These are phyloP conservation scores for Reticulitermes lucifugus DNA, from an alignment of 2,888 invertebrate genomes.

Conservation along the genomic window DNA sequence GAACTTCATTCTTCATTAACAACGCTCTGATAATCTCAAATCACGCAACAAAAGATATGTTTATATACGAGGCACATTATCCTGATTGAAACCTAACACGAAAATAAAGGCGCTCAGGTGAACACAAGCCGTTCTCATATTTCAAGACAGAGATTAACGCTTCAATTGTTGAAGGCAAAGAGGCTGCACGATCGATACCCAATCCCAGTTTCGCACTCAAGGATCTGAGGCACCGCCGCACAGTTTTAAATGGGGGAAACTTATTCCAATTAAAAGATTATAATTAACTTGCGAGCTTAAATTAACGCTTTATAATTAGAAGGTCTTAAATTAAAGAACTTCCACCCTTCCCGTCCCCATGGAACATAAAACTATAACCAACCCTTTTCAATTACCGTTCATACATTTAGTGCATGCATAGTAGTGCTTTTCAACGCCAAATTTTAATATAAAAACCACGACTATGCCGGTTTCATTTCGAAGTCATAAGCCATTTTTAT, in stretches of 20 bases:
- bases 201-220: not conserved
- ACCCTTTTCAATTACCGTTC: not conserved
- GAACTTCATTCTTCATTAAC: no score
- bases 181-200: not conserved
- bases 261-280: not conserved
- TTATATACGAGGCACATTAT: no score
- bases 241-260: not conserved
- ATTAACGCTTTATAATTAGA: slow-evolving; percentile 15
- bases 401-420: not conserved
- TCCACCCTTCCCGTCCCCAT: not conserved
- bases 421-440: not conserved
- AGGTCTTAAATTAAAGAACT: slow-evolving; percentile 1
- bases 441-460: slow-evolving; percentile 17
- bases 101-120: no score
- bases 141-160: not conserved
- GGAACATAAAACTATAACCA: not conserved
- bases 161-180: not conserved
- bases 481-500: slow-evolving; percentile 11
- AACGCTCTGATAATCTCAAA: no score
- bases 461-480: slow-evolving; percentile 6
- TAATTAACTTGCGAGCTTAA: not conserved
- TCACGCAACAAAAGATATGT: no score
- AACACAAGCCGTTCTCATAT: not conserved
- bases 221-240: not conserved
- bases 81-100: no score